Base-by-base conservation (phyloP, 1,140 invertebrate species). In the Drosophila erecta region DNA sequence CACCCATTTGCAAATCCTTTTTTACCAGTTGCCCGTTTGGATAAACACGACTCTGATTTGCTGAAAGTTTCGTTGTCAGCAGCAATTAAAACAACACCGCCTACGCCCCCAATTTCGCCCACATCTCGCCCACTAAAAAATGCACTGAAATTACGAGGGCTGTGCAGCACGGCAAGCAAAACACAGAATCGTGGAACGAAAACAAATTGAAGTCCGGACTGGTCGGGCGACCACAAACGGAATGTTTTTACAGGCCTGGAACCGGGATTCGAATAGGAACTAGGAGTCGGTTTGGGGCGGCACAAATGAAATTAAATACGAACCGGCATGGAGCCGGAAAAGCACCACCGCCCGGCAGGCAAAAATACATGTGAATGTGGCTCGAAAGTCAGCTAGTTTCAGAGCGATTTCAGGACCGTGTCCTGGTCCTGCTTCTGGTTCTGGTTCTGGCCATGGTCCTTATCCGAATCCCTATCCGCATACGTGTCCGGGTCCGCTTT, bases 41-140 rank as follows among this genome's bases (percentile, higher is more conserved):
- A 30, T 22, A 17, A 7, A 70, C 66, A 70, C 50, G 53, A 41
- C 61, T 58, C 69, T 86, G 83, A 86, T 86, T 87, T 81, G 83
- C 75, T 79, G 61, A 76, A 85, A 85, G 75, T 81, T 85, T 72
- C 83, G 81, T 83, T 86, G 83, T 86, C 81, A 87, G 81, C 81
- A 81, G 81, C 81, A 85, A 85, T 85, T 85, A 85, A 85, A 85
- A 78, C 73, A 56, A 66, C 65, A 57, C 65, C 66, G 64, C 64
- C 66, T 35, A 70, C 66, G 35, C 66, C 66, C 53, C 53, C 11
- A 27, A 30, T 43, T 57, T 14, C 14, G 22, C 43, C 35, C 46
- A 14, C 3, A 22, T 17, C 14, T 17, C 56, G 44, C 20, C 47
- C 75, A 58, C 56, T 86, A 86, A 81, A 86, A 86, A 85, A 69